phyloP scores from a whole-genome alignment of 2,888 invertebrate species.

The Synanthedon vespiformis region DNA sequence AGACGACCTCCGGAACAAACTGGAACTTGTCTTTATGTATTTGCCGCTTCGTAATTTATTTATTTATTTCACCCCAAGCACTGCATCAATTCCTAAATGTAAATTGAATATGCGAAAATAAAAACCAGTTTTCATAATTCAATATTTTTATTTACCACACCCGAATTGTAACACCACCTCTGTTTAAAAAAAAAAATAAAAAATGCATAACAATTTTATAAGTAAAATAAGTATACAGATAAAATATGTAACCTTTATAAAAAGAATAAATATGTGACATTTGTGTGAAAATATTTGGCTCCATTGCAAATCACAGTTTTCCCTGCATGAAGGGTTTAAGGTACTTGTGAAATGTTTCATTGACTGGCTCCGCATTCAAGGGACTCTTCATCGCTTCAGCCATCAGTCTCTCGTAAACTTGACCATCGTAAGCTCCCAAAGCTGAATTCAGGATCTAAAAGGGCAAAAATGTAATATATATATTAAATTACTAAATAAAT shows the following conservation, averaged over 20 bases:
- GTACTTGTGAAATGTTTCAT: slow-evolving; percentile 78
- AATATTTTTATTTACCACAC: neutral
- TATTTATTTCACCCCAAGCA: slow-evolving; percentile 12
- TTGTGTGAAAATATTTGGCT: no score
- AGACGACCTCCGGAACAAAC: slow-evolving; percentile 40
- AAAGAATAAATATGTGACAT: no score
- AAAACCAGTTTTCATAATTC: neutral
- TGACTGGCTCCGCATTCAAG: slow-evolving; percentile 82
- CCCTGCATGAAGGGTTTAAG: slow-evolving; percentile 84
- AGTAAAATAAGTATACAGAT: no score
- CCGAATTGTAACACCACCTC: no score
- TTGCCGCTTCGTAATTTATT: slow-evolving; percentile 34
- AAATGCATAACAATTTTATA: no score
- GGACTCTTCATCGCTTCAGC: slow-evolving; percentile 85
- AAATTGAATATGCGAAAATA: no score
- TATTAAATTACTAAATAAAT: neutral
- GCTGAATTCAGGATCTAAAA: slow-evolving; percentile 73
- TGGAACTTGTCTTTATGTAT: slow-evolving; percentile 59
- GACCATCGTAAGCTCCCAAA: slow-evolving; percentile 85
- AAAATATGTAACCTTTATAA: no score
- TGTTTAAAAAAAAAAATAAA: no score
- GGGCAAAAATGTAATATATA: neutral
- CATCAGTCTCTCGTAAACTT: slow-evolving; percentile 84
- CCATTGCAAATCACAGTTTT: slow-evolving; percentile 61
- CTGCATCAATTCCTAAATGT: neutral